Base-by-base conservation (phyloP, 2,113 vertebrate genomes). In the Dipodomys merriami region DNA sequence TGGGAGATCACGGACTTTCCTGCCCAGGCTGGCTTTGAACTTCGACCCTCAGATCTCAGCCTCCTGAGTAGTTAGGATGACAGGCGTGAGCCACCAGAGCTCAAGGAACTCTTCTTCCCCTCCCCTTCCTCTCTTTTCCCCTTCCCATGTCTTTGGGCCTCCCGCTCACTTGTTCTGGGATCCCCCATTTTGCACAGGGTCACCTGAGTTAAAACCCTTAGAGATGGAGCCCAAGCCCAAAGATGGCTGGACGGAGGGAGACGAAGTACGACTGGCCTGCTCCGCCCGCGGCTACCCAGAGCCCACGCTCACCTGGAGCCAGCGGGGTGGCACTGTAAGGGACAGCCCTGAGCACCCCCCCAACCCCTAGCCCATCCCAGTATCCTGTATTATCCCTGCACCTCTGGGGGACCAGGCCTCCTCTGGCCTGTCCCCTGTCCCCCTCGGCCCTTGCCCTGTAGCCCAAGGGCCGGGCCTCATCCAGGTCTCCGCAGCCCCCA, bases 271-370 rank as follows among this genome's bases (percentile, higher is more conserved):
- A 1, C 95, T 98, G 19, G 94, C 49, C 77, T 98, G 98, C 94
- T 96, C 96, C 0, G 97, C 97, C 76, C 94, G 95, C 0, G 98
- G 98, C 33, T 79, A 98, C 93, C 98, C 98, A 0, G 76, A 95
- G 33, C 98, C 98, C 25, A 96, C 97, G 85, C 97, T 98, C 90
- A 97, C 19, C 78, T 98, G 98, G 98, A 98, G 13, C 73, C 96
- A 96, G 4, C 10, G 89, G 65, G 97, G 97, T 0, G 95, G 96
- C 93, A 90, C 95, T 64, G 98, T 98, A 96, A 93, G 97, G 39
- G 60, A 5, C 64, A 18, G 1, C 20, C 49, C 9, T 13, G 30
- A 13, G 53, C 88, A 1, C 53, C 67, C 87, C 86, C 57, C 53
- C 88, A 46, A 67, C 22, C 67, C 62, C 33, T 18, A 64, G 0